A percentile compares a stretch with the other conserved stretches of the same genome.
phyloP scores from a whole-genome alignment of 2,888 invertebrate species.

The Eustalomyia histrio region DNA sequence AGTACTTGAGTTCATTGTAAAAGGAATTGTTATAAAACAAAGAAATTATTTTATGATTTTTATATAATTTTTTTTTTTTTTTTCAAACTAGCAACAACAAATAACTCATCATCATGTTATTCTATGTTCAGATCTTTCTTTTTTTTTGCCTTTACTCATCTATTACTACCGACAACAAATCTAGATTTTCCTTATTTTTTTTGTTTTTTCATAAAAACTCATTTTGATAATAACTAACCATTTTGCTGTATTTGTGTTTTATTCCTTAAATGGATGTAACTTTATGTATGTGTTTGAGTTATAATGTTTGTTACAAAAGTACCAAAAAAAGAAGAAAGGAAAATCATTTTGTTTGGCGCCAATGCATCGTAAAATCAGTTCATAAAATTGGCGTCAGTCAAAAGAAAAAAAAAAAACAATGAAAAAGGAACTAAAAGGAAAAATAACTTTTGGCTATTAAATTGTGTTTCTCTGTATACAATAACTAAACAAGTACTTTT shows the following conservation, averaged over 20 bases:
- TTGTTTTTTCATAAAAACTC: slow-evolving; percentile 28
- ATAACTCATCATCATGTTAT: slow-evolving; percentile 38
- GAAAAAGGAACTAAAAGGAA: background rate
- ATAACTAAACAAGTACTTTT: background rate
- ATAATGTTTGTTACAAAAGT: background rate
- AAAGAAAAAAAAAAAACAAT: slow-evolving; percentile 20
- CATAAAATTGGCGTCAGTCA: slow-evolving; percentile 63
- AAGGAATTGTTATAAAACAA: background rate
- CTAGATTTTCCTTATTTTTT: slow-evolving; percentile 27
- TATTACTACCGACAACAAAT: slow-evolving; percentile 37
- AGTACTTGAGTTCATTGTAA: background rate
- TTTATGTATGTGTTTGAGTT: slow-evolving; percentile 1
- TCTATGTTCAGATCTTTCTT: slow-evolving; percentile 14
- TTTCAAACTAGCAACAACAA: slow-evolving; percentile 24
- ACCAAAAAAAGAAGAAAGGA: background rate
- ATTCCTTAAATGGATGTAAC: slow-evolving; percentile 1
- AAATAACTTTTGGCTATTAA: slow-evolving; percentile 24
- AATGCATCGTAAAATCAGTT: slow-evolving; percentile 63
- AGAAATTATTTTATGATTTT: background rate
- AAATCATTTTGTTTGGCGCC: slow-evolving; percentile 60
- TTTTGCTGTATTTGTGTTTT: background rate
- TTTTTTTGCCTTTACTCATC: background rate
- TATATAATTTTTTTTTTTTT: background rate
- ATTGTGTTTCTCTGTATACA: background rate
- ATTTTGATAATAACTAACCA: slow-evolving; percentile 47